A percentile compares a stretch with the other conserved stretches of the same genome.
Conservation (phyloP, 2,113 vertebrate species). For the Haemorhous mexicanus region DNA sequence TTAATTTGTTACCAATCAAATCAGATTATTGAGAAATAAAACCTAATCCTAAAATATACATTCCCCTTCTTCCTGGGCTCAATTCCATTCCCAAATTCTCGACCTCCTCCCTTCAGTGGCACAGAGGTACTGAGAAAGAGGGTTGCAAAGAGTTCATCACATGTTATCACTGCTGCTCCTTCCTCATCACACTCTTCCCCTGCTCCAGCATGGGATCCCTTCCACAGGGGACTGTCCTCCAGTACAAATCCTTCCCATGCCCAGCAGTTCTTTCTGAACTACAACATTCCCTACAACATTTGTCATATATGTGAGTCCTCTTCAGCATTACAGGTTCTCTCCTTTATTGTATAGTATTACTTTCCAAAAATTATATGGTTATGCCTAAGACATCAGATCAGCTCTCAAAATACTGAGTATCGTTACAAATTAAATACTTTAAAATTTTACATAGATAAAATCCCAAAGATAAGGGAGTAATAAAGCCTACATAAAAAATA, state of each 20-base stretch:
- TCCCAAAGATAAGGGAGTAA: neutral
- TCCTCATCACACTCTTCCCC: neutral
- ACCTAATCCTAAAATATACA: neutral
- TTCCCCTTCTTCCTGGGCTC: neutral
- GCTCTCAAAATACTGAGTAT: neutral
- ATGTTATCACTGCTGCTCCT: neutral
- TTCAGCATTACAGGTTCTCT: neutral
- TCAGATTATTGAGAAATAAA: neutral
- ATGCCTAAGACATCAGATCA: neutral
- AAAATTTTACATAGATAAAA: neutral
- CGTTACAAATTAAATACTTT: neutral
- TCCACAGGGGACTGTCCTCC: neutral
- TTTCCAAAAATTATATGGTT: neutral
- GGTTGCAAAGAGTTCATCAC: neutral
- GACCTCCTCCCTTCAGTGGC: neutral
- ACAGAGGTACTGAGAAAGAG: neutral
- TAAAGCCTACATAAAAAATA: neutral
- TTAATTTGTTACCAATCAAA: neutral
- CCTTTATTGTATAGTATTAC: neutral
- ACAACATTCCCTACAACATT: neutral
- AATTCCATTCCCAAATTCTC: neutral
- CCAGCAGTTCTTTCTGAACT: neutral
- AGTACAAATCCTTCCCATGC: fast-evolving
- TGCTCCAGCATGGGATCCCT: neutral
- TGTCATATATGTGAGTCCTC: neutral